Percentiles rank a stretch among this genome's conserved stretches.
Evolutionary conservation across 2,113 vertebrate species (phyloP).

Genomic region (Nerophis lumbriciformis): DNA sequence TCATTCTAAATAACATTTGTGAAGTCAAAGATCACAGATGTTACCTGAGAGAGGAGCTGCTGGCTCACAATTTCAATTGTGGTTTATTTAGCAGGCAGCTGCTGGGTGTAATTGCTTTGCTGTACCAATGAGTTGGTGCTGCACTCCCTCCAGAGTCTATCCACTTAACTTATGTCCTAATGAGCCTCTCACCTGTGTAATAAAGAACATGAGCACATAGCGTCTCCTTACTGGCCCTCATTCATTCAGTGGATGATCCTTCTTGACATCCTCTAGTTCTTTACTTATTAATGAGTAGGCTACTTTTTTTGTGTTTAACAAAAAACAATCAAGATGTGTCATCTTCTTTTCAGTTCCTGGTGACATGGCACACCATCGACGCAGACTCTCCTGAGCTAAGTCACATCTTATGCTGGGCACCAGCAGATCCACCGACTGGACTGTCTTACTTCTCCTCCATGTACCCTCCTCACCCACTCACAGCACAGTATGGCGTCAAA

Average conservation of each 20-base stretch:
- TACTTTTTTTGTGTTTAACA: background rate
- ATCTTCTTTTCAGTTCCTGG: slow-evolving; percentile 79
- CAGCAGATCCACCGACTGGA: slow-evolving; percentile 90
- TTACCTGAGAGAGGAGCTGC: too few species aligned
- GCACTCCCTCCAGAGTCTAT: slow-evolving; percentile 14
- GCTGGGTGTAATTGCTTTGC: background rate
- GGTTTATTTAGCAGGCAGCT: too few species aligned
- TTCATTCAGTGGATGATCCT: slow-evolving; percentile 15
- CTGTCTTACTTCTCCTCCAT: slow-evolving; percentile 98
- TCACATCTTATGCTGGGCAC: slow-evolving; percentile 91
- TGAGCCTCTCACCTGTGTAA: slow-evolving; percentile 27
- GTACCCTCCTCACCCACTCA: slow-evolving; percentile 94
- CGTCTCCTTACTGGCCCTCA: slow-evolving; percentile 21
- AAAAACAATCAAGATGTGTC: background rate
- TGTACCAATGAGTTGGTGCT: slow-evolving; percentile 1
- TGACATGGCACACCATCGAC: slow-evolving; percentile 96
- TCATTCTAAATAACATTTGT: too few species aligned
- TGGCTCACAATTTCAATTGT: too few species aligned
- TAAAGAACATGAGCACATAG: slow-evolving; percentile 3
- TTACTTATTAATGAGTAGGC: slow-evolving; percentile 25
- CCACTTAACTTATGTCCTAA: slow-evolving; percentile 36
- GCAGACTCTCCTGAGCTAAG: slow-evolving; percentile 94
- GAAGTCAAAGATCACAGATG: too few species aligned
- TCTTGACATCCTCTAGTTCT: slow-evolving; percentile 34
- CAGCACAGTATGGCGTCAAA: slow-evolving; percentile 94